Evolutionary conservation across 1,140 invertebrate genomes (phyloP), one percentile per base, ranked within the genome.

Genomic region (Drosophila mauritiana): DNA sequence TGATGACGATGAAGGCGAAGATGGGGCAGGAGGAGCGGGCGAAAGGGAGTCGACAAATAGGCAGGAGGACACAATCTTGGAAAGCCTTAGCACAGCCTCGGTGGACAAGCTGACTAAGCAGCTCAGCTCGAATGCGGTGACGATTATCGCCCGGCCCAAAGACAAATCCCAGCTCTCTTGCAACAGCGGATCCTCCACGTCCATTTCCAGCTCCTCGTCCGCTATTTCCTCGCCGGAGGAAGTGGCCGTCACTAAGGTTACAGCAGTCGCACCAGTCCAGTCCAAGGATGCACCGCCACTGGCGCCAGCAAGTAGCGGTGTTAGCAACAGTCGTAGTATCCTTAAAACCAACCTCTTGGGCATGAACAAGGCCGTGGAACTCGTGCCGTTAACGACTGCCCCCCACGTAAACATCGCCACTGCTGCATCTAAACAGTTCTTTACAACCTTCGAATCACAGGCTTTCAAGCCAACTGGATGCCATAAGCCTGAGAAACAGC

Each of bases 51-150:
- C 11, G 59, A 25, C 17, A 13, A 27, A 12, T 2, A 27, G 20
- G 42, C 45, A 56, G 15, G 34, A 39, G 8, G 46, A 40, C 4
- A 43, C 51, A 12, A 52, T 52, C 0, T 15, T 78, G 46, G 81
- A 84, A n/a, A 63, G 65, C 25, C 62, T 86, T 0, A 64, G 51
- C 57, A 73, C 48, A 2, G 62, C 70, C 20, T 91, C 90, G 8
- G 88, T 92, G 6, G 88, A 92, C 42, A 92, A 92, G 58, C 52
- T 92, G 27, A 91, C 88, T 25, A 91, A 91, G 52, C 91, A 92
- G 54, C 76, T 92, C 6, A 92, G 84, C 54, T 83, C 90, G 3
- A 92, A 92, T 75, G 90, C 91, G 6, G 91, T 92, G 0, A 92
- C 91, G 13, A 92, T 92, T 6, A 92, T 75, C 15, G 91, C 91